Conservation (phyloP, 92 coral and sea anemone species). For the Ricordea florida region DNA sequence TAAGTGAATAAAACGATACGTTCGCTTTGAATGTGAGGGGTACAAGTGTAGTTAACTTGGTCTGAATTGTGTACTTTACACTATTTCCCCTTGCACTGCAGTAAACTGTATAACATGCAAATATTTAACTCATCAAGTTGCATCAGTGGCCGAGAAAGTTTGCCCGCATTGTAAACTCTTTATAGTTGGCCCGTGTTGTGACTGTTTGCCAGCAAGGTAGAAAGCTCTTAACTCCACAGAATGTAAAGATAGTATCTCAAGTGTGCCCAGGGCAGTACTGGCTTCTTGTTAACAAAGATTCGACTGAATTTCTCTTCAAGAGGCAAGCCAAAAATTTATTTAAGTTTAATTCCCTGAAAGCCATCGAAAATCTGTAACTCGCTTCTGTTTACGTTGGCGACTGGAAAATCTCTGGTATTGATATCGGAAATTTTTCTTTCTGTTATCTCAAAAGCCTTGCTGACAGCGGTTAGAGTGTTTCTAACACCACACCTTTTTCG, state of each 20-base stretch:
- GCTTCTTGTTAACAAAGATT: no score
- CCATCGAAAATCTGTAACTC: no score
- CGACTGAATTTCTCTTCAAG: no score
- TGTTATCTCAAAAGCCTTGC: conserved; percentile 75
- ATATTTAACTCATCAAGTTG: conserved; percentile 88
- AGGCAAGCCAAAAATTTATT: no score
- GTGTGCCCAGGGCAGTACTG: no score
- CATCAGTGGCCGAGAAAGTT: conserved; percentile 63
- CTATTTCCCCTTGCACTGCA: conserved; percentile 48
- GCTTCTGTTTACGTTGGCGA: conserved; percentile 33
- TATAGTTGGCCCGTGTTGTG: conserved; percentile 17
- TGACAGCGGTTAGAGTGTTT: conserved; percentile 84
- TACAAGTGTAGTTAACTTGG: conserved; percentile 1
- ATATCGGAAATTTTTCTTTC: conserved; percentile 77
- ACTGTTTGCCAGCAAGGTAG: conserved; percentile 1
- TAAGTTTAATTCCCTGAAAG: no score
- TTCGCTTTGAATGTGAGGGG: neutral
- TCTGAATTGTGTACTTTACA: conserved; percentile 34
- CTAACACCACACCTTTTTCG: conserved; percentile 28
- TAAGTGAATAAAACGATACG: conserved; percentile 7
- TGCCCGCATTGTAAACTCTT: conserved; percentile 64
- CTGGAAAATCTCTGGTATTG: conserved; percentile 67
- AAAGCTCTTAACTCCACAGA: neutral
- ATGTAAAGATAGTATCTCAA: neutral
- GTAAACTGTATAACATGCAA: conserved; percentile 87